These are phyloP conservation scores for Apamea epomidion DNA, from an alignment of 2,888 invertebrate species.

Conservation along the genomic window DNA sequence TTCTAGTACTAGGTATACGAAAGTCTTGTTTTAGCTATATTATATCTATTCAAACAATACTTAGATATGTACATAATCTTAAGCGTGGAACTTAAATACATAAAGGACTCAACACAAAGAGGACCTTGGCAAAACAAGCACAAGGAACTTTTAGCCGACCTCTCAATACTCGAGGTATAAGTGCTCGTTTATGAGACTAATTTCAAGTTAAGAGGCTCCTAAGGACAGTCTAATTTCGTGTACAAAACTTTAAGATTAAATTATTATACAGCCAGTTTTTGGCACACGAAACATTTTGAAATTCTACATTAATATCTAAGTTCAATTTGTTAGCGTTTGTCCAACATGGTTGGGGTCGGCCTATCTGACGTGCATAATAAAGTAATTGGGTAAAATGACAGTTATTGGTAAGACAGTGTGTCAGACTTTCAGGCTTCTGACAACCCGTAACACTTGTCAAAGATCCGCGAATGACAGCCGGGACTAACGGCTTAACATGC, in stretches of 20 bases:
- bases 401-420: not conserved
- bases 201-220: constrained; percentile 18
- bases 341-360: too few species aligned
- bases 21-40: too few species aligned
- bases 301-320: not conserved
- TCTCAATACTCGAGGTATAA: constrained; percentile 23
- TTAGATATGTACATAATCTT: not conserved
- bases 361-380: not conserved
- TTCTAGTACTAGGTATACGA: too few species aligned
- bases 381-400: not conserved
- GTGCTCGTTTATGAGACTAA: constrained; percentile 12
- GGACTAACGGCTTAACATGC: not conserved
- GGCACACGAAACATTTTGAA: not conserved
- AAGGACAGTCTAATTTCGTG: constrained; percentile 2
- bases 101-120: not conserved
- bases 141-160: constrained; percentile 21
- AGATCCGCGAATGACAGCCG: not conserved
- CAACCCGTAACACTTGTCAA: not conserved
- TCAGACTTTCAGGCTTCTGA: not conserved
- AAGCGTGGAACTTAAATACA: not conserved
- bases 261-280: not conserved
- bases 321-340: not conserved
- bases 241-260: constrained; percentile 24
- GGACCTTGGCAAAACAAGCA: constrained; percentile 26
- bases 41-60: too few species aligned